phyloP scores from a whole-genome alignment of 2,113 vertebrate genomes.

The Acrocephalus arundinaceus region DNA sequence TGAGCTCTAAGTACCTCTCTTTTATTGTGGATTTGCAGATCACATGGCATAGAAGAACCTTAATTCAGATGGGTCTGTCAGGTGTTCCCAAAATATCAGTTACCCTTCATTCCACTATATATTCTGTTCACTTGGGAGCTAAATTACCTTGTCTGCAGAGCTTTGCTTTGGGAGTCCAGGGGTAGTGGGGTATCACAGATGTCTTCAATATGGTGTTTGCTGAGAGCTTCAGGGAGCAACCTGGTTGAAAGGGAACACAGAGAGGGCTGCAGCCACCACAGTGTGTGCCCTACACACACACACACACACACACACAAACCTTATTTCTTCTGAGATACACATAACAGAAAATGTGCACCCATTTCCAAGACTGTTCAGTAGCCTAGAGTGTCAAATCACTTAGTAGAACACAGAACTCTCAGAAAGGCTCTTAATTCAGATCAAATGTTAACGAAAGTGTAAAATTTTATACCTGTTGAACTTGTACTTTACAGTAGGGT shows the following conservation, averaged over 20 bases:
- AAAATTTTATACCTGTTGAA: background rate
- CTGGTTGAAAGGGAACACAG: background rate
- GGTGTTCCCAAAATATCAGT: background rate
- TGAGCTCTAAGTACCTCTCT: background rate
- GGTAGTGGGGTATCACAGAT: background rate
- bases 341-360: background rate
- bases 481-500: background rate
- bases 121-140: background rate
- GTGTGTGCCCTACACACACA: background rate
- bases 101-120: background rate
- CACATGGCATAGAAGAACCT: background rate
- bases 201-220: background rate
- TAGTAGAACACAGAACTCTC: background rate
- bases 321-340: background rate
- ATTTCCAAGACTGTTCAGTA: background rate
- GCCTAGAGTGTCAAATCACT: background rate
- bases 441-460: background rate
- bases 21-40: background rate
- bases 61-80: background rate
- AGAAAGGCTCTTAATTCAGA: background rate
- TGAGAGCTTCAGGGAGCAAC: background rate
- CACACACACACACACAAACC: background rate
- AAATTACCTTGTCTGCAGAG: background rate
- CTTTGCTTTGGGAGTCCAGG: background rate
- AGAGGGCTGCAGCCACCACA: background rate